Evolutionary conservation across 2,797 vertebrate genomes (phyloP).

Genomic region (Periparus ater): DNA sequence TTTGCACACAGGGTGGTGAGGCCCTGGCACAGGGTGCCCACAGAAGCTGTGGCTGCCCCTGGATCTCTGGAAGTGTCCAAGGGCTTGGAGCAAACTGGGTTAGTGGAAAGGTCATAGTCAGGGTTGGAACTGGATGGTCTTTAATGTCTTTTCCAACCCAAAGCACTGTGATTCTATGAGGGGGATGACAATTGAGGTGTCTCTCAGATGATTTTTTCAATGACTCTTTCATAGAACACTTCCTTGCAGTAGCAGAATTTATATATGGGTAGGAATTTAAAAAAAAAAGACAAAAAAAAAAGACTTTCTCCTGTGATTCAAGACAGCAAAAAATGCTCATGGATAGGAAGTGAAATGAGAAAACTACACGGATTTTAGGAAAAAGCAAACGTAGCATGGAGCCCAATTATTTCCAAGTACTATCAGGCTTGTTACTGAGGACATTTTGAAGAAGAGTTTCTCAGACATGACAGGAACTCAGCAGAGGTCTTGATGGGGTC

Average conservation of each 20-base stretch:
- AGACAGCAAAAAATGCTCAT: neutral
- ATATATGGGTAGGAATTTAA: neutral
- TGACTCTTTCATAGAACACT: neutral
- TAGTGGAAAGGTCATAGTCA: rapidly evolving
- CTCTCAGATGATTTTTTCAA: neutral
- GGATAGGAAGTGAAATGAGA: neutral
- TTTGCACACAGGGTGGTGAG: rapidly evolving
- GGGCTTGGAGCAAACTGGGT: rapidly evolving
- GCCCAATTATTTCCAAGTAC: slow-evolving; percentile 6
- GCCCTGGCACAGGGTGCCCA: neutral
- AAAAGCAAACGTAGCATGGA: neutral
- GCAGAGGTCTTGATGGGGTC: neutral
- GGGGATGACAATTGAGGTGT: neutral
- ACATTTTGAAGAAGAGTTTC: neutral
- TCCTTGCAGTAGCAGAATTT: neutral
- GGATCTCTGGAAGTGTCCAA: neutral
- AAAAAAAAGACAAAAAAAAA: too few species aligned
- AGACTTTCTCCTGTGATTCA: neutral
- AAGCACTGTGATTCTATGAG: neutral
- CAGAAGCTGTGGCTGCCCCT: neutral
- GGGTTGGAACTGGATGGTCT: rapidly evolving
- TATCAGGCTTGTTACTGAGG: neutral
- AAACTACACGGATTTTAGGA: neutral
- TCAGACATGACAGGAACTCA: neutral
- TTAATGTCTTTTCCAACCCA: neutral